phyloP scores from a whole-genome alignment of 2,797 vertebrate genomes.

The Gobio occitaniae region DNA sequence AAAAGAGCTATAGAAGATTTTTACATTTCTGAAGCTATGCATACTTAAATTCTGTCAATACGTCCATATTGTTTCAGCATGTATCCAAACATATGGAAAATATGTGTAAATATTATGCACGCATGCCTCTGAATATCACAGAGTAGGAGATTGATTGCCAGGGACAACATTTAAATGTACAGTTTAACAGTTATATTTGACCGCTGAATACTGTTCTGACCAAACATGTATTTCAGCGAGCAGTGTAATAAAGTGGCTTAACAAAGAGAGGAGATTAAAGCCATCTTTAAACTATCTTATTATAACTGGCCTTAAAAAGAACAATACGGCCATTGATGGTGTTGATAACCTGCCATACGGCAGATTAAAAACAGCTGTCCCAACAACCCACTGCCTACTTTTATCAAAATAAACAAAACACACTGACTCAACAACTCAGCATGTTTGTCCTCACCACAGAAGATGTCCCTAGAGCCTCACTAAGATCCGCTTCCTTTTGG shows the following conservation, averaged over 20 bases:
- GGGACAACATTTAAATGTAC: background rate
- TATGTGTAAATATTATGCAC: background rate
- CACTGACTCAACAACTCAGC: conserved; percentile 47
- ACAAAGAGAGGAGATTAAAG: conserved; percentile 27
- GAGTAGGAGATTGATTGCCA: background rate
- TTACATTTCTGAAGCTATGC: no score
- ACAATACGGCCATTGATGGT: conserved; percentile 20
- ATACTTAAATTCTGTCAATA: background rate
- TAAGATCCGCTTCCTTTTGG: conserved; percentile 49
- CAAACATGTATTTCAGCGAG: background rate
- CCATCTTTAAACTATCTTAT: background rate
- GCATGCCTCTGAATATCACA: background rate
- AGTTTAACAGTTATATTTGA: background rate
- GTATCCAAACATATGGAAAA: background rate
- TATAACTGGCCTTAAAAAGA: conserved; percentile 21
- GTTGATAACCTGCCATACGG: conserved; percentile 2
- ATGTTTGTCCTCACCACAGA: conserved; percentile 51
- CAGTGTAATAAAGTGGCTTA: background rate
- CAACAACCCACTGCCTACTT: conserved; percentile 1
- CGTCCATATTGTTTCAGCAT: no score
- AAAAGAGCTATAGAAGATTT: background rate
- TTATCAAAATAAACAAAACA: conserved; percentile 22
- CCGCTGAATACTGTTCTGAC: background rate
- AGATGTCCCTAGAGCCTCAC: conserved; percentile 55
- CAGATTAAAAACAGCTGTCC: background rate